phyloP scores from a whole-genome alignment of 1,140 invertebrate species.

The Pristionchus pacificus region DNA sequence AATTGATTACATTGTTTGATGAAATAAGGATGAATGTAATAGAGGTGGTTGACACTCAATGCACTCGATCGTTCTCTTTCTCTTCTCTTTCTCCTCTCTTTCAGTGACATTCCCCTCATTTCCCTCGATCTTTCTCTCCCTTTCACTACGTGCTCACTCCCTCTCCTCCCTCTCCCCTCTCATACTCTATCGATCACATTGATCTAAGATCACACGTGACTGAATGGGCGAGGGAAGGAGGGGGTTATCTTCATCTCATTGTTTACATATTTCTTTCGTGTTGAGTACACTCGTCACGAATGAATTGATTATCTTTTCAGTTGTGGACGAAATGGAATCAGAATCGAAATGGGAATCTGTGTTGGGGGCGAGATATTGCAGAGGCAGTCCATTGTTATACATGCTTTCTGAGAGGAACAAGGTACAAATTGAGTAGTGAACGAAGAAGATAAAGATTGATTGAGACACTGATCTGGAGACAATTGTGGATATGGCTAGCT shows the following conservation, averaged over 20 bases:
- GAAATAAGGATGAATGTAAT: not conserved
- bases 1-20: not conserved
- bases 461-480: conserved; percentile 51
- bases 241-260: no score
- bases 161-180: not conserved
- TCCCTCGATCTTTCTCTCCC: not conserved
- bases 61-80: not conserved
- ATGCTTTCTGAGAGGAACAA: conserved; percentile 48
- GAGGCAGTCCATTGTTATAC: conserved; percentile 45
- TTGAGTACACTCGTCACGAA: no score
- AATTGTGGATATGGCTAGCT: conserved; percentile 56
- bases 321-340: conserved; percentile 2
- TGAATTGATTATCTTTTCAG: not conserved
- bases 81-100: not conserved
- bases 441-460: conserved; percentile 4
- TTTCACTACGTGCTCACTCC: not conserved
- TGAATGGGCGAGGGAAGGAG: not conserved
- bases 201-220: not conserved
- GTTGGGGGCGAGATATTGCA: conserved; percentile 45
- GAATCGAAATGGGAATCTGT: conserved; percentile 44
- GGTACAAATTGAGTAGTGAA: conserved; percentile 8
- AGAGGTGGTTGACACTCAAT: not conserved
- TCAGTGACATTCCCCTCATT: no score
- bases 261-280: no score
- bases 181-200: not conserved